A percentile compares a stretch with the other conserved stretches of the same genome.
These are phyloP conservation scores for Maniola hyperantus DNA, from an alignment of 2,888 invertebrate species.

Conservation along the genomic window DNA sequence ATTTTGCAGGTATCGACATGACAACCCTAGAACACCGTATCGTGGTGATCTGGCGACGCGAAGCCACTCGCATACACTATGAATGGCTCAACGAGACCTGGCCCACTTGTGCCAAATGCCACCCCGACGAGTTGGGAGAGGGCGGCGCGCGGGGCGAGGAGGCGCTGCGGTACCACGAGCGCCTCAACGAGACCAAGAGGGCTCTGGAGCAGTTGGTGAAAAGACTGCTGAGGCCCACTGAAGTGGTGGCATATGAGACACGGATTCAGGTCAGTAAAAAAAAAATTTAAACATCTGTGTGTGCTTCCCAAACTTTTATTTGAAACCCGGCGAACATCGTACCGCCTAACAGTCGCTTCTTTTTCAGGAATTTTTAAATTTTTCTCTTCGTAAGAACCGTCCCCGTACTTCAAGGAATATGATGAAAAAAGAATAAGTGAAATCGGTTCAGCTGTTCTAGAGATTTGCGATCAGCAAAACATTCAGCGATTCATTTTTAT, in stretches of 20 bases:
- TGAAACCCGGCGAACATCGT: too few species aligned
- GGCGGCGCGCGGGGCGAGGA: conserved; percentile 64
- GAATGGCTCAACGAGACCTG: conserved; percentile 93
- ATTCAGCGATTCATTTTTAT: too few species aligned
- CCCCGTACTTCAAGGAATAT: too few species aligned
- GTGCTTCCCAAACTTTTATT: too few species aligned
- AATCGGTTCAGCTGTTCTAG: too few species aligned
- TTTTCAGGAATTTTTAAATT: too few species aligned
- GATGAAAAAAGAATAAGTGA: too few species aligned
- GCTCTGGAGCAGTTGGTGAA: conserved; percentile 88
- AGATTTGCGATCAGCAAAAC: too few species aligned
- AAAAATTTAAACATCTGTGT: too few species aligned
- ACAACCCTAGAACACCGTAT: conserved; percentile 86
- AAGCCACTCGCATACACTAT: conserved; percentile 92
- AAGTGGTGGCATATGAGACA: conserved; percentile 90
- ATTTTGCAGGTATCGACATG: conserved; percentile 66
- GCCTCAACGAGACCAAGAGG: conserved; percentile 87
- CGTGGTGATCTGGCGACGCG: conserved; percentile 95
- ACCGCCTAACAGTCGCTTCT: too few species aligned
- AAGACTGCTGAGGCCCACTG: conserved; percentile 87
- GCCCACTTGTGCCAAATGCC: conserved; percentile 81
- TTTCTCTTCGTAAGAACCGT: too few species aligned
- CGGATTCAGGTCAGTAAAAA: conserved; percentile 91
- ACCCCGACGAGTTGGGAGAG: conserved; percentile 46
- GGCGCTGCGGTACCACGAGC: conserved; percentile 57